Evolutionary conservation across 2,888 invertebrate genomes (phyloP).

Genomic region (Nesidiocoris tenuis): DNA sequence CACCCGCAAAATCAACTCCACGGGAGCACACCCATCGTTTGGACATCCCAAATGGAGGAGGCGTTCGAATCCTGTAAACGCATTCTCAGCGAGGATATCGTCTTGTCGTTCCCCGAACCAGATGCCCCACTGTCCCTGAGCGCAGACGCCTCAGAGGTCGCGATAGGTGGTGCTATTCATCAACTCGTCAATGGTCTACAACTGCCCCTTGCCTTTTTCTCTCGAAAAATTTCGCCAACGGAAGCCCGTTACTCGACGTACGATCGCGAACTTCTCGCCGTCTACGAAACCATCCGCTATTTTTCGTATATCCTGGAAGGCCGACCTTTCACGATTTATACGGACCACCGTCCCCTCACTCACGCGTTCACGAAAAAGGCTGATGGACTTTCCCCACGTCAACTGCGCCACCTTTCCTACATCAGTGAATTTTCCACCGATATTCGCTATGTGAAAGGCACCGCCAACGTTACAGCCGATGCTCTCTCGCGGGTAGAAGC

Average conservation of each 20-base stretch:
- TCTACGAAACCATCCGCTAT: too few relatives aligned
- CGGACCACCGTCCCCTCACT: too few relatives aligned
- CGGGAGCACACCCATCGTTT: constrained; percentile 46
- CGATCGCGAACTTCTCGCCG: too few relatives aligned
- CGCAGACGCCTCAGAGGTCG: constrained; percentile 51
- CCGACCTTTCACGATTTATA: too few relatives aligned
- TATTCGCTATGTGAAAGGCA: not conserved
- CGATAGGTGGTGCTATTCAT: constrained; percentile 54
- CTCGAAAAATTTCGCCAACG: constrained; percentile 48
- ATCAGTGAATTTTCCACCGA: constrained; percentile 46
- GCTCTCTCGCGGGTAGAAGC: not conserved
- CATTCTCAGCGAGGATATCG: constrained; percentile 31
- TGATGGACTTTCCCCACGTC: constrained; percentile 43
- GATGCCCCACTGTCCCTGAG: constrained; percentile 2
- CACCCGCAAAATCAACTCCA: constrained; percentile 41
- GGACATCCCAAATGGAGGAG: constrained; percentile 39
- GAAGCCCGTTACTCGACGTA: constrained; percentile 54
- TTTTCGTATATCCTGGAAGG: too few relatives aligned
- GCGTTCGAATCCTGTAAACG: constrained; percentile 48
- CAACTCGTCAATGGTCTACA: constrained; percentile 49
- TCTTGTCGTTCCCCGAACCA: constrained; percentile 46
- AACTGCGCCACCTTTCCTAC: constrained; percentile 34
- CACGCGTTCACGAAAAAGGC: constrained; percentile 21
- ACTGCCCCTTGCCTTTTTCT: constrained; percentile 49
- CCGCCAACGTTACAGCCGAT: constrained; percentile 14